Base-by-base conservation (phyloP, 2,797 vertebrate genomes). In the Scleropages formosus region DNA sequence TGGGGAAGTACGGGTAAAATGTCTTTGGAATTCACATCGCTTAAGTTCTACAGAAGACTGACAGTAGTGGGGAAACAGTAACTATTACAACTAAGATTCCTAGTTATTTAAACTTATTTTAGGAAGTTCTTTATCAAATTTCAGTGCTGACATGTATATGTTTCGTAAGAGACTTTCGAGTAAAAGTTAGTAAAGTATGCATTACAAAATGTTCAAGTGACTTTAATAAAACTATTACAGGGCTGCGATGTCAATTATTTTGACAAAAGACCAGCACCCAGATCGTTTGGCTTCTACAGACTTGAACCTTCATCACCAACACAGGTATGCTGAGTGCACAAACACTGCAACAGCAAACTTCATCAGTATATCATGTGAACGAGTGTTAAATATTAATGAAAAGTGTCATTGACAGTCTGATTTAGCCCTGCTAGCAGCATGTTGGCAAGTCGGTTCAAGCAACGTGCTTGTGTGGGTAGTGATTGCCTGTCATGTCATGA, bases 281-380 rank as follows among this genome's bases (percentile, higher is more conserved):
- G 92, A 83, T 90, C 90, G 1, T 93, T 93, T 83, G 85, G 90
- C 82, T 91, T 91, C 87, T 93, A 92, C 83, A 87, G 92, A 15
- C 85, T 93, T 82, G 92, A 93, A 83, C 92, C 92, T 69, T 91
- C 90, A 75, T 93, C 92, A 0, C 92, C 92, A 9, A 93, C 92
- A 81, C 92, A 92, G 91, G 92, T 91, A 84, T 18, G n/a, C 26
- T 60, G n/a, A n/a, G 18, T 27, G 58, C 53, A 58, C 53, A 58
- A 9, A 72, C 8, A 3, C 18, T 61, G 59, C 13, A 13, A n/a
- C 13, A n/a, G 18, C 61, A 61, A 61, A 8, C 59, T 61, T 9
- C n/a, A 18, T 61, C n/a, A 4, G 59, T n/a, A 22, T 61, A 18
- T n/a, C 61, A 61, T n/a, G 59, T 22, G 8, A 13, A n/a, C 20